phyloP scores from a whole-genome alignment of 2,113 vertebrate species.

The Aegypius monachus region DNA sequence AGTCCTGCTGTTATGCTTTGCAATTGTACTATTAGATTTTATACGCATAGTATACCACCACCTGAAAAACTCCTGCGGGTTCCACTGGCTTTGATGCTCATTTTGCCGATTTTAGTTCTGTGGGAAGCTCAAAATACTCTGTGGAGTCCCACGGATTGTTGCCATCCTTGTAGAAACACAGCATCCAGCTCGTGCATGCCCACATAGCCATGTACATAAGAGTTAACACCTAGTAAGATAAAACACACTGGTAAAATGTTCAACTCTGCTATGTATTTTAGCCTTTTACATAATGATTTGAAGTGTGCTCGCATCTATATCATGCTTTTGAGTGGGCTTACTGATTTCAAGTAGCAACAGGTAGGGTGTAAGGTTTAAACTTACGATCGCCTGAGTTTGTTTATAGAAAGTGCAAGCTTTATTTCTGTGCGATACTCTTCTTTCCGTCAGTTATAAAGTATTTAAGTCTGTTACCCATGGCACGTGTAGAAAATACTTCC shows the following conservation, averaged over 20 bases:
- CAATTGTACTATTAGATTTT: not conserved
- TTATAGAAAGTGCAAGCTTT: not conserved
- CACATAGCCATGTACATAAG: not conserved
- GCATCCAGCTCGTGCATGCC: not conserved
- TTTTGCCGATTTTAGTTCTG: not conserved
- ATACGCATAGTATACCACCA: fast-evolving
- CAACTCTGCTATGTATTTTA: not conserved
- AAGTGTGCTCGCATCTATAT: not conserved
- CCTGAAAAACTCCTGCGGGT: not conserved
- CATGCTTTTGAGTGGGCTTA: not conserved
- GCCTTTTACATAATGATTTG: not conserved
- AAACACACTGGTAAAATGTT: not conserved
- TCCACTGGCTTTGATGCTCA: not conserved
- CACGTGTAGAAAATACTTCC: not conserved
- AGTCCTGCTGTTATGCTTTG: not conserved
- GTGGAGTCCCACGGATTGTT: not conserved
- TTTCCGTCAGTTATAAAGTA: not conserved
- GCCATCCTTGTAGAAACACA: not conserved
- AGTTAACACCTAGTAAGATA: not conserved
- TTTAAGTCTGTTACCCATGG: not conserved
- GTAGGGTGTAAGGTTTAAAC: not conserved
- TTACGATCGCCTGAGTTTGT: not conserved
- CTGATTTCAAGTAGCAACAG: not conserved
- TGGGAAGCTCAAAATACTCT: not conserved
- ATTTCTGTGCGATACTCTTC: not conserved